Evolutionary conservation across 2,797 vertebrate species (phyloP), one percentile per base, ranked within the genome.

Genomic region (Ambastaia sidthimunki): DNA sequence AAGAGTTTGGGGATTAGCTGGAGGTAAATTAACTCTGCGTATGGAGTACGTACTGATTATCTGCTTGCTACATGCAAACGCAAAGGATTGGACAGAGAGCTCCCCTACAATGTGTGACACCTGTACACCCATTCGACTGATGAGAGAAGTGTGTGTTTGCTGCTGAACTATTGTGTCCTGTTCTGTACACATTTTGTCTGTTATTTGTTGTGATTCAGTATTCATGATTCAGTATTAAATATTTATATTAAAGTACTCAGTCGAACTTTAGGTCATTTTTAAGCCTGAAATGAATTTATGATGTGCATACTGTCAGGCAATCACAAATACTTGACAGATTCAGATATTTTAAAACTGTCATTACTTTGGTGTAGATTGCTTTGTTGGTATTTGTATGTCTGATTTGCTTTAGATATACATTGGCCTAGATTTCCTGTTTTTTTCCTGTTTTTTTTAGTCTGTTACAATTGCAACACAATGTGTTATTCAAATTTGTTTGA

Each of bases 31-130:
- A n/a, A n/a, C n/a, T n/a, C n/a, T 28, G 28, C 28, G 2, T 28
- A 28, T 28, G 4, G 4, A 28, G 28, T 28, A 28, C 94, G 92
- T 94, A 91, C 88, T 95, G 90, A 95, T 94, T 93, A 95, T 92
- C 95, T 95, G 94, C 94, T 97, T 96, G 95, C 97, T 97, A 96
- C 97, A 98, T 97, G 96, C 93, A 92, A 92, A 93, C 92, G 65
- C 69, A 48, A 71, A 95, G 95, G 96, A 96, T 95, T 95, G 95
- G 93, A 94, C 93, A 93, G 90, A 94, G 86, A 90, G 93, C 92
- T 93, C 89, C 94, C 93, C 93, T 94, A 84, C 93, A 92, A 88
- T 93, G 91, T 93, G 93, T 94, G 94, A 95, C 89, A 91, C 94
- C 93, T 94, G 91, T 93, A 95, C 71, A 95, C 89, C 90, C 93